phyloP scores from a whole-genome alignment of 1,140 invertebrate species.

The Aphidius gifuensis region DNA sequence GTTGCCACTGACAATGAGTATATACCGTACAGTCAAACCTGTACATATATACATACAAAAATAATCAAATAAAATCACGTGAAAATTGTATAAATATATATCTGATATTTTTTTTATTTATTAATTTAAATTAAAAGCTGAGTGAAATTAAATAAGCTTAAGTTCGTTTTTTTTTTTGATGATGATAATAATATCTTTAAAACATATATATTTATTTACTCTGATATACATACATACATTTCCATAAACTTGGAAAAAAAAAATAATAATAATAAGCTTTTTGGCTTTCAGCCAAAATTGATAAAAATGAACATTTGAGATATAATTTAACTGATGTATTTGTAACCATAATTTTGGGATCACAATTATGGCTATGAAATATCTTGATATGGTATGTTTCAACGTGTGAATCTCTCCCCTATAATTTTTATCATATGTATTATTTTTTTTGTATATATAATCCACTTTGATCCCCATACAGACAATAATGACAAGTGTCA shows the following conservation, averaged over 20 bases:
- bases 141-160: too few relatives aligned
- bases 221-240: slow-evolving; percentile 21
- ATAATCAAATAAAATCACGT: not conserved
- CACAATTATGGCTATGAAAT: slow-evolving; percentile 27
- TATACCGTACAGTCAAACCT: too few relatives aligned
- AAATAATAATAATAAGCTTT: slow-evolving; percentile 34
- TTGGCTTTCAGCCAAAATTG: slow-evolving; percentile 42
- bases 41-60: too few relatives aligned
- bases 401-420: not conserved
- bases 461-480: not conserved
- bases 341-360: slow-evolving; percentile 34
- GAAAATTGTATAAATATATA: not conserved
- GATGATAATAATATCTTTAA: too few relatives aligned
- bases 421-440: not conserved
- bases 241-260: slow-evolving; percentile 30
- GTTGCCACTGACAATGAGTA: slow-evolving; percentile 13
- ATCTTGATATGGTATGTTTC: slow-evolving; percentile 11
- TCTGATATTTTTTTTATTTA: not conserved
- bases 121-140: too few relatives aligned
- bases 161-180: too few relatives aligned
- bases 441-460: not conserved
- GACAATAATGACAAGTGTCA: slow-evolving; percentile 10
- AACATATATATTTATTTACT: too few relatives aligned
- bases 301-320: slow-evolving; percentile 7
- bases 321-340: slow-evolving; percentile 35